These are phyloP conservation scores for Epinephelus awoara DNA, from an alignment of 2,797 vertebrate genomes.

Conservation along the genomic window DNA sequence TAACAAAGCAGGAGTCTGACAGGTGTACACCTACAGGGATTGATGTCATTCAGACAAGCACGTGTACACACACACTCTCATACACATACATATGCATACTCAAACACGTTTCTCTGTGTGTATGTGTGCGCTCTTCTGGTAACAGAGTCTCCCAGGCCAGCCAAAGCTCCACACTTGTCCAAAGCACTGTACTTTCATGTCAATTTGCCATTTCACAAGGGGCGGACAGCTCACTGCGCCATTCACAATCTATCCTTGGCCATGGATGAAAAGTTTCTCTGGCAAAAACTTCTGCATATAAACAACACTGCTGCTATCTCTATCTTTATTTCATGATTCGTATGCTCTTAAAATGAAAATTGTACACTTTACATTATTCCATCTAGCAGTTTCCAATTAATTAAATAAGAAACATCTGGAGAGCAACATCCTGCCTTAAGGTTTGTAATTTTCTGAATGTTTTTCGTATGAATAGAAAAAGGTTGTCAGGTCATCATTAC, in stretches of 20 bases:
- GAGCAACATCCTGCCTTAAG: neutral
- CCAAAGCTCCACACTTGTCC: conserved; percentile 58
- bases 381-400: neutral
- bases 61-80: neutral
- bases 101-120: conserved; percentile 11
- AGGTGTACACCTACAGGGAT: conserved; percentile 35
- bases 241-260: conserved; percentile 31
- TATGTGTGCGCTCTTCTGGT: conserved; percentile 25
- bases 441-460: neutral
- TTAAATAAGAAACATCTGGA: neutral
- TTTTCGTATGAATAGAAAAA: neutral
- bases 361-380: neutral
- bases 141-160: conserved; percentile 47
- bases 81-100: conserved; percentile 1
- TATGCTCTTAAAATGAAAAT: conserved; percentile 3
- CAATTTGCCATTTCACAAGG: conserved; percentile 64
- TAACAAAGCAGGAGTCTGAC: conserved; percentile 30
- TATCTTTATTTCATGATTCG: conserved; percentile 9
- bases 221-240: conserved; percentile 13
- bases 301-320: neutral
- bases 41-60: conserved; percentile 37
- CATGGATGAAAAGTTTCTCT: conserved; percentile 42
- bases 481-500: neutral
- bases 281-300: conserved; percentile 33
- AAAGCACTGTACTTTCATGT: conserved; percentile 72